These are phyloP conservation scores for Leptinotarsa peninsularis DNA, from an alignment of 2,888 invertebrate genomes.

Conservation along the genomic window DNA sequence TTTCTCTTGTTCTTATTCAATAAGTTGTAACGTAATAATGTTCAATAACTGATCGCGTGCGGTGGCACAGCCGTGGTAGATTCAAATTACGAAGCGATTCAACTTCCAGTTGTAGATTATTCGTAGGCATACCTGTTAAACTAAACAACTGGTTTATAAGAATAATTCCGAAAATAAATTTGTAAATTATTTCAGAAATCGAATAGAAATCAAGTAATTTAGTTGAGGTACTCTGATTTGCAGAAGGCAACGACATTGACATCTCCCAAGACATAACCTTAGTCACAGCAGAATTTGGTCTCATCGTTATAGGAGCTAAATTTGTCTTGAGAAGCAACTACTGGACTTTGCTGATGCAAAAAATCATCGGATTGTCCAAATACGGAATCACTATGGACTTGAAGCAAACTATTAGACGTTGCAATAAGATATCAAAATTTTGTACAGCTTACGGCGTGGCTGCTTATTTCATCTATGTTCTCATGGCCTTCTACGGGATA, in stretches of 20 bases:
- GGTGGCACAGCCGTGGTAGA: too few species aligned
- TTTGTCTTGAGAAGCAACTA: not conserved
- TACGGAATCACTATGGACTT: not conserved
- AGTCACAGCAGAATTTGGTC: not conserved
- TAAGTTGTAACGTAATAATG: too few species aligned
- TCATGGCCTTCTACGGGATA: slow-evolving; percentile 27
- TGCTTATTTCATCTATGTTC: not conserved
- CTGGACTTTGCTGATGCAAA: not conserved
- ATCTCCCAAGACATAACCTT: not conserved
- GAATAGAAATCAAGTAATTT: too few species aligned
- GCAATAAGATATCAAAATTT: not conserved
- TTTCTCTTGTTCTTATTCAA: too few species aligned
- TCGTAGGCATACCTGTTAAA: too few species aligned
- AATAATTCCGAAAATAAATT: too few species aligned
- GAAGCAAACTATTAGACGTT: not conserved
- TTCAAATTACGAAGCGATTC: too few species aligned
- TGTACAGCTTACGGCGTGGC: not conserved
- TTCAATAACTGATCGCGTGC: too few species aligned
- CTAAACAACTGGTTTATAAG: too few species aligned
- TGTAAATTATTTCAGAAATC: too few species aligned
- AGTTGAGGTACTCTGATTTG: too few species aligned
- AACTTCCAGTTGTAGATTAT: too few species aligned
- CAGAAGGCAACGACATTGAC: not conserved
- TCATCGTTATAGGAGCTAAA: not conserved
- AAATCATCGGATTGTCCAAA: not conserved